Evolutionary conservation across 1,140 invertebrate species (phyloP).

Genomic region (Apocrypta bakeri): DNA sequence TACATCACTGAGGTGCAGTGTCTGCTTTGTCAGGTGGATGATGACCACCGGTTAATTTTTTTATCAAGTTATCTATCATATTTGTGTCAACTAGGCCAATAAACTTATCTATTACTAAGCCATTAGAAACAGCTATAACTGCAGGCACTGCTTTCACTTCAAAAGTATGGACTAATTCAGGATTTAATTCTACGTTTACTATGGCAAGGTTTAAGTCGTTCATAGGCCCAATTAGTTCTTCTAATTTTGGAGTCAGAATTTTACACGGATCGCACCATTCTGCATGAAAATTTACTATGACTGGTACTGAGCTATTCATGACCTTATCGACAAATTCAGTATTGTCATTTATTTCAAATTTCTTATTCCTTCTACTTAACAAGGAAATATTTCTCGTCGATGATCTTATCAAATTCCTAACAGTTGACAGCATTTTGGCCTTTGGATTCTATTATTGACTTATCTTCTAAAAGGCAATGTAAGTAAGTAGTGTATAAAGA

Average conservation of each 20-base stretch:
- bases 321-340: slow-evolving; percentile 81
- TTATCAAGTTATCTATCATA: slow-evolving; percentile 88
- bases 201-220: slow-evolving; percentile 90
- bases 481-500: not conserved
- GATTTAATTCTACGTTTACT: slow-evolving; percentile 92
- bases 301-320: slow-evolving; percentile 86
- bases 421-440: slow-evolving; percentile 62
- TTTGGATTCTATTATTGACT: slow-evolving; percentile 32
- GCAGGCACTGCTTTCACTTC: slow-evolving; percentile 94
- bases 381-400: slow-evolving; percentile 61
- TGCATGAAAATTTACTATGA: slow-evolving; percentile 91
- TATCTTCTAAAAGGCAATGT: slow-evolving; percentile 1
- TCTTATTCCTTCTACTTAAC: slow-evolving; percentile 65
- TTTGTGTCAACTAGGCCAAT: slow-evolving; percentile 91
- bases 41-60: slow-evolving; percentile 77
- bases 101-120: slow-evolving; percentile 92
- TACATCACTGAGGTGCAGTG: slow-evolving; percentile 14
- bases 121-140: slow-evolving; percentile 91
- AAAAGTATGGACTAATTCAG: slow-evolving; percentile 87
- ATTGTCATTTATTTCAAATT: slow-evolving; percentile 76
- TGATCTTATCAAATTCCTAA: slow-evolving; percentile 58
- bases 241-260: slow-evolving; percentile 92
- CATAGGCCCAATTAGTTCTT: slow-evolving; percentile 85
- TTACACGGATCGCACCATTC: slow-evolving; percentile 98
- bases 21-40: slow-evolving; percentile 29